These are phyloP conservation scores for Formicarius rufipectus DNA, from an alignment of 2,113 vertebrate genomes.

Conservation along the genomic window DNA sequence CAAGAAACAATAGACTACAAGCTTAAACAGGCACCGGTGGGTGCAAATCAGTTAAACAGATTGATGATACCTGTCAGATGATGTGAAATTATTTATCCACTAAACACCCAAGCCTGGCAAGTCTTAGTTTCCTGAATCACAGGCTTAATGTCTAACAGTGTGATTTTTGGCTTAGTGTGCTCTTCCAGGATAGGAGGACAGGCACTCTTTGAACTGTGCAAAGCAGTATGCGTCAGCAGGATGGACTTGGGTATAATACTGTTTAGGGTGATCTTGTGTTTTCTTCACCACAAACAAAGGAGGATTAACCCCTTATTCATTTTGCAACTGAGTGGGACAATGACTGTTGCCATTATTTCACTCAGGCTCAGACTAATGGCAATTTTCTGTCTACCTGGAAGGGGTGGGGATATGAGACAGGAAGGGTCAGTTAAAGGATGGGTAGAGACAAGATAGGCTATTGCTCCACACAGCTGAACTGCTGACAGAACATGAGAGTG, in stretches of 20 bases:
- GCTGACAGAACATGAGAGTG: background rate
- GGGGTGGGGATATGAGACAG: background rate
- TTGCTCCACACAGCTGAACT: background rate
- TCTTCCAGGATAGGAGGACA: background rate
- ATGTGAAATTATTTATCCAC: constrained; percentile 32
- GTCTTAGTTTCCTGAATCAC: constrained; percentile 30
- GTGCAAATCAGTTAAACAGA: constrained; percentile 18
- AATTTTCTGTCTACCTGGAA: background rate
- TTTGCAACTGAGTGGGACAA: background rate
- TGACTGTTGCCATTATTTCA: background rate
- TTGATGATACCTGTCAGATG: constrained; percentile 49
- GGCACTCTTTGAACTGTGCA: background rate
- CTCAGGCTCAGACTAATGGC: background rate
- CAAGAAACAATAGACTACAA: background rate
- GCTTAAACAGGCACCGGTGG: constrained; percentile 29
- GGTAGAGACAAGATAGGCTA: background rate
- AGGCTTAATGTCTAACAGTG: background rate
- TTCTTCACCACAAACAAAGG: background rate
- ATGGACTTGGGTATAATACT: background rate
- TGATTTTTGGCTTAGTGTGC: background rate
- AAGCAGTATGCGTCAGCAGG: background rate
- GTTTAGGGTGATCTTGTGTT: background rate
- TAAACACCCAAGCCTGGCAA: constrained; percentile 13
- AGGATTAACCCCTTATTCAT: background rate
- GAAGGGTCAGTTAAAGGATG: background rate